Evolutionary conservation across 2,113 vertebrate genomes (phyloP), one percentile per base, ranked within the genome.

Genomic region (Athene cunicularia): DNA sequence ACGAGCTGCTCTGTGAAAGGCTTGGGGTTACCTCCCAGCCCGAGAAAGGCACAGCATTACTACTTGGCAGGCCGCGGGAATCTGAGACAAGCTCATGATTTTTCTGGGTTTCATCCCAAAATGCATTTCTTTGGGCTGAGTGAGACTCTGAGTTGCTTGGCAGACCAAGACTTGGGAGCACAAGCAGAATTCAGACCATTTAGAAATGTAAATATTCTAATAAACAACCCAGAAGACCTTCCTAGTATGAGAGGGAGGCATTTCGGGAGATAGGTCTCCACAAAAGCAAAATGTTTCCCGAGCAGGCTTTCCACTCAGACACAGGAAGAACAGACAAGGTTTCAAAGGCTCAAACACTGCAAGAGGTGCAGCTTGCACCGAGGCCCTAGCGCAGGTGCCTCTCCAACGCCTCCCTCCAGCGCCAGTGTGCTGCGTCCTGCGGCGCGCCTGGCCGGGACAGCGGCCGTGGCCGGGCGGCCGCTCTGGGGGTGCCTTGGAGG

Each of bases 381-480:
- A 1, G 3, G 49, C 5, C 39, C 2, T 0, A 5, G 37, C 1
- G 10, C 32, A 0, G 0, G 1, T 12, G 66, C 66, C 66, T 33
- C 43, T 49, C 33, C 41, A 32, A 37, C 9, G 15, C 15, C 15
- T 2, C 16, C 45, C 37, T 53, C 53, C 52, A 67, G 16, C 32
- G 9, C 26, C 59, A 2, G 58, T 2, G 2, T 8, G 1, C 11
- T 0, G 26, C 68, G 33, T 12, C 1, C 16, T 6, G 10, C 0
- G 0, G 43, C 2, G 26, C 1, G 0, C 11, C 41, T 33, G 43
- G 30, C 26, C 2, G 1, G 6, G 28, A 41, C 1, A 2, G 23
- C 2, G 5, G 24, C 24, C 4, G 9, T 14, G 18, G 33, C 68
- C 5, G 1, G 21, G n/a, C 2, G 2, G 45, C 30, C 2, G 2